Percentiles rank a stretch among this genome's conserved stretches.
Conservation (phyloP, 92 coral and sea anemone species). For the Ricordea florida region DNA sequence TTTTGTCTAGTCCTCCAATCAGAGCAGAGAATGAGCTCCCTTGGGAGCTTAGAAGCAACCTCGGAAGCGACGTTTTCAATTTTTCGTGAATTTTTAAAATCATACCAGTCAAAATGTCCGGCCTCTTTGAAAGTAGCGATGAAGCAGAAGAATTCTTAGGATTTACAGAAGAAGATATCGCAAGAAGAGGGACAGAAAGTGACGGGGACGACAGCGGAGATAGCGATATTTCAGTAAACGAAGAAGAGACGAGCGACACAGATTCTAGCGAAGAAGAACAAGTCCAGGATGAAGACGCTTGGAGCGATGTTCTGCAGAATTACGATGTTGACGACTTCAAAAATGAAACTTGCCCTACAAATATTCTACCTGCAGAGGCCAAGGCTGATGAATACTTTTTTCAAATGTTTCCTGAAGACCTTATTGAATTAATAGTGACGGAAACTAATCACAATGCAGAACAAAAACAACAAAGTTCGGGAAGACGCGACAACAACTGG, state of each 20-base stretch:
- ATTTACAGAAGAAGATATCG: constrained; percentile 8
- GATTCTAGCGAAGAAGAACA: no score
- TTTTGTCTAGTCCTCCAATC: no score
- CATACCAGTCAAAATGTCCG: no score
- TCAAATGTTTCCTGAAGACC: constrained; percentile 9
- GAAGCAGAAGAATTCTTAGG: constrained; percentile 7
- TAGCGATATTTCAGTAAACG: constrained; percentile 24
- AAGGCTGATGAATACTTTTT: background rate
- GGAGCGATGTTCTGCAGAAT: no score
- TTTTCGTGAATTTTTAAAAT: no score
- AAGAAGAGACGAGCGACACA: background rate
- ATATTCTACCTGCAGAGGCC: no score
- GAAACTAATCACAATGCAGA: constrained; percentile 42
- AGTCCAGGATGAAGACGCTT: no score
- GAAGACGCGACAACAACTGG: background rate
- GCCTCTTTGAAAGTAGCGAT: constrained; percentile 8
- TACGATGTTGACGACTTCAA: no score
- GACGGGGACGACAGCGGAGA: constrained; percentile 22
- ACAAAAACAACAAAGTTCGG: constrained; percentile 9
- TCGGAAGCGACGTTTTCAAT: no score
- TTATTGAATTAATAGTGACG: background rate
- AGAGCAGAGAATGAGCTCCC: no score
- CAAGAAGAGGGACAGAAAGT: background rate
- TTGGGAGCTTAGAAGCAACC: no score
- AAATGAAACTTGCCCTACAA: background rate